Conservation (phyloP, 2,888 invertebrate species). For the Thymelicus sylvestris region DNA sequence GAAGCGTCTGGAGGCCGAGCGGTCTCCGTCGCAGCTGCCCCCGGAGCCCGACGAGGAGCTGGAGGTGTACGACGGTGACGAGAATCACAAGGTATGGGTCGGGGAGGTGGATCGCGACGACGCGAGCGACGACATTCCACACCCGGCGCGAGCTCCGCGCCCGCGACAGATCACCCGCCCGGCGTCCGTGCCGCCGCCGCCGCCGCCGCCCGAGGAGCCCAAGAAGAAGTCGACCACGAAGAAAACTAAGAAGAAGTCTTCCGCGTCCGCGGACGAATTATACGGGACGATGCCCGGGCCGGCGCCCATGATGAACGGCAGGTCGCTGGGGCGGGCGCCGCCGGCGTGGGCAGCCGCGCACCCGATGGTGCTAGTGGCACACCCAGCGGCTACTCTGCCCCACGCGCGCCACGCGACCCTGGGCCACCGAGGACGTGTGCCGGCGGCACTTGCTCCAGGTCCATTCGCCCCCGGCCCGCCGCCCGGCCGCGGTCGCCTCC, state of each 20-base stretch:
- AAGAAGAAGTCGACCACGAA: slow-evolving; percentile 85
- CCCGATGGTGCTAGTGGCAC: slow-evolving; percentile 80
- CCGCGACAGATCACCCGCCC: slow-evolving; percentile 93
- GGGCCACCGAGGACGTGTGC: slow-evolving; percentile 84
- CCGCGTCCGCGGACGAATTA: slow-evolving; percentile 85
- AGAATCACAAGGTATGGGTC: slow-evolving; percentile 97
- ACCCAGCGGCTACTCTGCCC: slow-evolving; percentile 75
- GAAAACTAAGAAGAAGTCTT: slow-evolving; percentile 83
- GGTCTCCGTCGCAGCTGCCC: slow-evolving; percentile 69
- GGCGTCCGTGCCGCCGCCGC: slow-evolving; percentile 93
- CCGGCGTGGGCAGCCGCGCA: slow-evolving; percentile 74
- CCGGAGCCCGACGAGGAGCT: slow-evolving; percentile 88
- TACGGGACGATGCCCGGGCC: slow-evolving; percentile 84
- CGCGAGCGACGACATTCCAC: slow-evolving; percentile 88
- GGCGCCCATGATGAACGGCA: slow-evolving; percentile 72
- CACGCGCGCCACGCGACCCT: slow-evolving; percentile 79
- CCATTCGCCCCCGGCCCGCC: slow-evolving; percentile 73
- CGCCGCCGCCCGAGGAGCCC: slow-evolving; percentile 88
- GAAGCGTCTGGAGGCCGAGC: slow-evolving; percentile 89
- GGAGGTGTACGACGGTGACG: slow-evolving; percentile 95
- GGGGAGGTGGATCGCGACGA: slow-evolving; percentile 91
- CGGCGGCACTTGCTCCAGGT: slow-evolving; percentile 81
- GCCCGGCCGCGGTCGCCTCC: slow-evolving; percentile 73
- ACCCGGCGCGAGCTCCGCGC: slow-evolving; percentile 87
- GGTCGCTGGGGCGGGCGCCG: slow-evolving; percentile 75